Base-by-base conservation (phyloP, 2,888 invertebrate genomes). In the Drosophila diplacantha region DNA sequence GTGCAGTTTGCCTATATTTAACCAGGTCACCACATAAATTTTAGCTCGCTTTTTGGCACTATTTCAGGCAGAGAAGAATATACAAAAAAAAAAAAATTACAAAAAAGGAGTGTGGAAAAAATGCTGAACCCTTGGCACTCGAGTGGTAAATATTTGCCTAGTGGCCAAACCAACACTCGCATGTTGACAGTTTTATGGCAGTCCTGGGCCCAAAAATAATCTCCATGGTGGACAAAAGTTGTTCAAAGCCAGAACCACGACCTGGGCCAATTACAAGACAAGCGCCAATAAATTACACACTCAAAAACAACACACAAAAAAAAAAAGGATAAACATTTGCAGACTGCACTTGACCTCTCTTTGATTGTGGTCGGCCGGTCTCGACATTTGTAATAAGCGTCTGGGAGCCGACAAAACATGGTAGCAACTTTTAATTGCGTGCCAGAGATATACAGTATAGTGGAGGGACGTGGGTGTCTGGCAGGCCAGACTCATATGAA, bases 361-460 rank as follows among this genome's bases (percentile, higher is more conserved):
- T 64, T 79, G 79, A 74, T 72, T 82, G 82, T 74, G 77, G 74
- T 54, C 60, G 61, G 47, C 18, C 18, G 60, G 61, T 70, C 61
- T 49, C 74, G 68, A 74, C 77, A 82, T 71, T 77, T 72, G 81
- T 62, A 76, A 78, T 78, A 78, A 72, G 67, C 77, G 71, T 74
- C 68, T 66, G 68, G 66, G 60, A 49, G 54, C 73, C 69, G 62
- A 71, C 72, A 50, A 65, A 65, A 65, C 51, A 67, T 52, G 54
- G 63, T 32, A 73, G 63, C 43, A 82, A 78, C 77, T 78, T 78
- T 78, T 82, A 78, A 78, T 78, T 78, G 80, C 82, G 65, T 53
- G 39, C 55, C 41, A 73, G 60, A 73, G 60, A 49, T 50, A 24
- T 31, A 46, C 9, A n/a, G 50, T 57, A 26, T 35, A 60, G 66